A percentile compares a stretch with the other conserved stretches of the same genome.
Conservation (phyloP, 2,797 vertebrate genomes). For the Sciaenops ocellatus region DNA sequence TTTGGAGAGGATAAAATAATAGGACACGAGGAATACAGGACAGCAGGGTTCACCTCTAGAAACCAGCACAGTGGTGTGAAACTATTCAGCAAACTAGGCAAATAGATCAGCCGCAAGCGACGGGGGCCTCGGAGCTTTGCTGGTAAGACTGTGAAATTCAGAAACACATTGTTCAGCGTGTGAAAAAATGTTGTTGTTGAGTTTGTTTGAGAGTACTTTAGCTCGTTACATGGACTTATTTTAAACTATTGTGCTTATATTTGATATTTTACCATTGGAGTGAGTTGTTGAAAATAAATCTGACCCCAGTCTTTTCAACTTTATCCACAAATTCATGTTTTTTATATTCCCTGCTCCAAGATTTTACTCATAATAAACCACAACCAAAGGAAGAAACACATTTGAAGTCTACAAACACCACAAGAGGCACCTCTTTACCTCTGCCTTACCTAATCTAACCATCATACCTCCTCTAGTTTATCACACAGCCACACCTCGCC, state of each 20-base stretch:
- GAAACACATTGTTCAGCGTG: background rate
- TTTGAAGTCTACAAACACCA: background rate
- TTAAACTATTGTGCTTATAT: background rate
- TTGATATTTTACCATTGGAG: background rate
- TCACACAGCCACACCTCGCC: constrained; percentile 8
- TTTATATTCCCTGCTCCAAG: background rate
- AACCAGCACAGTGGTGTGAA: constrained; percentile 36
- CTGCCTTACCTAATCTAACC: background rate
- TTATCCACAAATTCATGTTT: background rate
- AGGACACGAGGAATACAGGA: constrained; percentile 31
- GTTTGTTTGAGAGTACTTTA: too few relatives aligned
- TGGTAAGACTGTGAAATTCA: constrained; percentile 3
- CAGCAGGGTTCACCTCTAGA: constrained; percentile 53
- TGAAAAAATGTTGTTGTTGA: background rate
- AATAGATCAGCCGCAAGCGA: constrained; percentile 33
- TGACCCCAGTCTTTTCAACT: background rate
- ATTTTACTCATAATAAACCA: background rate
- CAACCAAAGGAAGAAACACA: background rate
- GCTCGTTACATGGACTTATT: too few relatives aligned
- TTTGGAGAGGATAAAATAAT: background rate
- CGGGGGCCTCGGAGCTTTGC: background rate
- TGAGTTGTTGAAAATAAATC: background rate
- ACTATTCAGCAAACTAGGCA: constrained; percentile 44
- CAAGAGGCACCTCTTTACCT: background rate
- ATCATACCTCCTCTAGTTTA: constrained; percentile 7